Base-by-base conservation (phyloP, 2,888 invertebrate species). In the Drosophila melanosoma region DNA sequence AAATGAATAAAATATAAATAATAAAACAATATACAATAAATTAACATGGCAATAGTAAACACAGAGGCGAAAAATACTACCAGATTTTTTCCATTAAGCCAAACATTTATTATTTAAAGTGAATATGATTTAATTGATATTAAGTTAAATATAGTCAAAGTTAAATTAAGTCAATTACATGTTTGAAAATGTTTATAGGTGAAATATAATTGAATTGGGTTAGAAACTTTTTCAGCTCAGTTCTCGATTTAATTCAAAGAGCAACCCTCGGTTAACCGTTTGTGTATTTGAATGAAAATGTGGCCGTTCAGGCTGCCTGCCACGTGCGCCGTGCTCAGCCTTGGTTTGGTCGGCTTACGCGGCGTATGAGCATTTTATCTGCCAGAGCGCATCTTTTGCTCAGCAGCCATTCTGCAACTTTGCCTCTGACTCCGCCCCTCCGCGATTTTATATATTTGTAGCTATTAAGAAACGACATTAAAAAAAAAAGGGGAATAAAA, bases 381-480 rank as follows among this genome's bases (percentile, higher is more conserved):
- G 83, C 61, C 45, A 51, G 52, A 74, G 61, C 77, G 54, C 70
- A 88, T 86, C 86, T 83, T 82, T 69, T 57, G 73, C 54, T 33
- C 53, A 59, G 45, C 64, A 26, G 33, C 48, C 56, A 49, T n/a
- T n/a, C 33, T 42, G 32, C 26, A 11, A 2, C 26, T 23, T 52
- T 38, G 45, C 15, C 40, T 10, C 56, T 23, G 17, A 6, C 23
- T 6, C 35, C n/a, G 20, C 35, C 35, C 12, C 36, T 17, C 11
- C 17, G 36, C 74, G 87, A 85, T 83, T 87, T 83, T 76, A 83
- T 85, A 83, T 85, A 83, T 83, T 85, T 82, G 83, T 69, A 82
- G 85, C 89, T 89, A 87, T 89, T 87, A 87, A 89, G 87, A 89
- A 87, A 87, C 77, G 82, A 78, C 87, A 85, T 89, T 81, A 87